phyloP scores from a whole-genome alignment of 2,888 invertebrate genomes.

The Hylaea fasciaria region DNA sequence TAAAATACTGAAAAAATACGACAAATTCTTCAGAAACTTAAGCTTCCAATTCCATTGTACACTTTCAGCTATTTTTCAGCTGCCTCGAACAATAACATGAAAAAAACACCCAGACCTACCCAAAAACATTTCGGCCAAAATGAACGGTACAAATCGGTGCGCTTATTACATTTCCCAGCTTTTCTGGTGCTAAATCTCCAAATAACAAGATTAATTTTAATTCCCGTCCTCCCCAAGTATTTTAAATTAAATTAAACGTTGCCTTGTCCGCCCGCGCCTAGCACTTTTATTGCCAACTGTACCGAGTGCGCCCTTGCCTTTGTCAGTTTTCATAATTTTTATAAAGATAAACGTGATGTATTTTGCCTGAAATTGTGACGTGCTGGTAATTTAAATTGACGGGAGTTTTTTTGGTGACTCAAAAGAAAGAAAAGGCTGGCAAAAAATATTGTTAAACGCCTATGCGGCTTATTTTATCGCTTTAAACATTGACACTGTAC shows the following conservation, averaged over 20 bases:
- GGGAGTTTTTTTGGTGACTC: neutral
- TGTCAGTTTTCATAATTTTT: slow-evolving; percentile 34
- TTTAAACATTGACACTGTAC: too few species aligned
- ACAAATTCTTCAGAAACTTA: neutral
- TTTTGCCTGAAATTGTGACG: slow-evolving; percentile 22
- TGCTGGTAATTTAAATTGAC: slow-evolving; percentile 18
- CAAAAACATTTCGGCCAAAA: slow-evolving; percentile 35
- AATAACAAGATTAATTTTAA: slow-evolving; percentile 63
- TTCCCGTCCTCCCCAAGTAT: slow-evolving; percentile 50
- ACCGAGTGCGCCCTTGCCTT: slow-evolving; percentile 31
- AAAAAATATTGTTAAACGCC: neutral
- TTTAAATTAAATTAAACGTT: slow-evolving; percentile 66
- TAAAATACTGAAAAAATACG: too few species aligned
- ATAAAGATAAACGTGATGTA: slow-evolving; percentile 18
- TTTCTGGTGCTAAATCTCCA: slow-evolving; percentile 52
- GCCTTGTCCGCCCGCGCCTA: slow-evolving; percentile 44
- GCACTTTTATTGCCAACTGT: slow-evolving; percentile 27
- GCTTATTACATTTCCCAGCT: slow-evolving; percentile 51
- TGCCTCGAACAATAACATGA: slow-evolving; percentile 10
- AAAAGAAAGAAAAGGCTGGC: neutral
- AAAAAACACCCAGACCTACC: slow-evolving; percentile 15
- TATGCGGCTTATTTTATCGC: too few species aligned
- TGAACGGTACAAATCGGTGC: slow-evolving; percentile 41
- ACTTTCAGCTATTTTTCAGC: slow-evolving; percentile 5
- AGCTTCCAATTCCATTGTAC: neutral